A percentile compares a stretch with the other conserved stretches of the same genome.
Evolutionary conservation across 2,113 vertebrate genomes (phyloP).

Genomic region (Tachuris rubrigastra): DNA sequence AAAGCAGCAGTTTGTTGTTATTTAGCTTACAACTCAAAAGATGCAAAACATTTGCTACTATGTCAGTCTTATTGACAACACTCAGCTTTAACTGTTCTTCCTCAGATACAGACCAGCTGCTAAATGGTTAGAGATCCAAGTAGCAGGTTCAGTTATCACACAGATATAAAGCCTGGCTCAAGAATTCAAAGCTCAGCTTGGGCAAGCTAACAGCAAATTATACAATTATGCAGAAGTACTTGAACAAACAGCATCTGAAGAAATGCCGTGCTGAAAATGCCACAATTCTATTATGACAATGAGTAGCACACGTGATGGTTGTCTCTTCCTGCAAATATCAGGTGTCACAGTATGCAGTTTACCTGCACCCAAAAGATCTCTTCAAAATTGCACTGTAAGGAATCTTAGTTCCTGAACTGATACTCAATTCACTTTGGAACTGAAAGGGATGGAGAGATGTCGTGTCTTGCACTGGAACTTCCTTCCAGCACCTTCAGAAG

Average conservation of each 20-base stretch:
- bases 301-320: neutral
- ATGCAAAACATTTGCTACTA: neutral
- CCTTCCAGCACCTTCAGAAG: neutral
- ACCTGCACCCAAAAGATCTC: neutral
- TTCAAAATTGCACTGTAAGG: neutral
- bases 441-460: neutral
- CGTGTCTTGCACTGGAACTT: neutral
- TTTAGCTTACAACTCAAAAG: neutral
- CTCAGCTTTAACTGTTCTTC: neutral
- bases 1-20: neutral
- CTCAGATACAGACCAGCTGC: neutral
- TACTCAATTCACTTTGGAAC: neutral
- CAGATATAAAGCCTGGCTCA: neutral
- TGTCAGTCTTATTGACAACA: neutral
- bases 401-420: neutral
- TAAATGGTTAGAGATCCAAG: neutral
- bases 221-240: neutral
- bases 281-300: neutral
- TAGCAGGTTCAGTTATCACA: neutral
- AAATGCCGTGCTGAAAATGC: neutral
- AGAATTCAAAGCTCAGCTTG: neutral
- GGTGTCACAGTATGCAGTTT: neutral
- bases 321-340: neutral
- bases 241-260: neutral
- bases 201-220: neutral